Percentiles rank a stretch among this genome's conserved stretches.
Evolutionary conservation across 1,140 invertebrate species (phyloP).

Genomic region (Aethina tumida): DNA sequence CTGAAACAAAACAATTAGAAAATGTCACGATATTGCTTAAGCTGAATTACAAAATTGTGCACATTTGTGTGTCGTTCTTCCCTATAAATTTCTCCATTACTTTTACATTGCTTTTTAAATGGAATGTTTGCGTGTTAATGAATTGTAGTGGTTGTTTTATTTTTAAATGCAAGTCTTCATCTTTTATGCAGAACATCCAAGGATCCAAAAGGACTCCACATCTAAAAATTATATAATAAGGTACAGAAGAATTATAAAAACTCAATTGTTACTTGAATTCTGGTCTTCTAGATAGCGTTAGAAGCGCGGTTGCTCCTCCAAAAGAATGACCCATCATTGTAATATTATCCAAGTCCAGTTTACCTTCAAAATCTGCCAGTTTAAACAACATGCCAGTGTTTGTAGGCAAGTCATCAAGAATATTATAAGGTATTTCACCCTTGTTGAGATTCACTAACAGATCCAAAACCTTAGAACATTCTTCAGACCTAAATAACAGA

Average conservation of each 20-base stretch:
- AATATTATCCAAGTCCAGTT: conserved; percentile 44
- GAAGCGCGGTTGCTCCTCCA: conserved; percentile 51
- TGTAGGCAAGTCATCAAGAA: conserved; percentile 35
- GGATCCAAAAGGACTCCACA: conserved; percentile 50
- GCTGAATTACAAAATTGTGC: conserved; percentile 41
- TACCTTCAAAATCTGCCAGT: conserved; percentile 36
- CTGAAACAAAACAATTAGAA: conserved; percentile 24
- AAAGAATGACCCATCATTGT: conserved; percentile 57
- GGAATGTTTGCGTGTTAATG: conserved; percentile 57
- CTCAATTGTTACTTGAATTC: conserved; percentile 43
- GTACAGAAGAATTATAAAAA: not conserved
- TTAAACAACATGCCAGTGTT: conserved; percentile 16
- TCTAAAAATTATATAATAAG: conserved; percentile 29
- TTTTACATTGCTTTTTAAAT: conserved; percentile 48
- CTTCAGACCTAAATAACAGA: conserved; percentile 31
- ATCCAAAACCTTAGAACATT: conserved; percentile 45
- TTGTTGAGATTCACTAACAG: conserved; percentile 44
- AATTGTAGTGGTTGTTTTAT: conserved; percentile 49
- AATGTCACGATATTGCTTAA: not conserved
- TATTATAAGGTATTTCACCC: conserved; percentile 44
- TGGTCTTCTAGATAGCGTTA: conserved; percentile 41
- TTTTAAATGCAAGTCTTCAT: conserved; percentile 37
- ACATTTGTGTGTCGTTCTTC: conserved; percentile 31
- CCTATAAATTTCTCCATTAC: conserved; percentile 41
- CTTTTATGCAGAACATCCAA: conserved; percentile 60